Evolutionary conservation across 2,888 invertebrate genomes (phyloP).

Genomic region (Ophion ventricosus): DNA sequence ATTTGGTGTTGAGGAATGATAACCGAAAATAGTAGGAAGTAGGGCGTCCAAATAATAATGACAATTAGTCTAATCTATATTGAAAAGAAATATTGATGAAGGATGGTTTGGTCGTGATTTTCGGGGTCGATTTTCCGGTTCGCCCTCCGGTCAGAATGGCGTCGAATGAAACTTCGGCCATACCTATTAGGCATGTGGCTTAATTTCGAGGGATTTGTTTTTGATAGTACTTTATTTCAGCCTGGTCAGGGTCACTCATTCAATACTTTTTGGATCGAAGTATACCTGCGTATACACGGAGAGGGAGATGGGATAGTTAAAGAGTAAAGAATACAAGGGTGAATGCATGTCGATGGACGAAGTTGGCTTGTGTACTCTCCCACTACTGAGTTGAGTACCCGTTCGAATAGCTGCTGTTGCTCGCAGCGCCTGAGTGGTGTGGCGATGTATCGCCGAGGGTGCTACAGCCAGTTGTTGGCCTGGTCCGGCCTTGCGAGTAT

Average conservation of each 20-base stretch:
- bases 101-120: not conserved
- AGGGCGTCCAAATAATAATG: not conserved
- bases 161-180: not conserved
- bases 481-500: conserved; percentile 13
- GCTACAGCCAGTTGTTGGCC: conserved; percentile 8
- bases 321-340: not conserved
- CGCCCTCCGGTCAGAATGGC: not conserved
- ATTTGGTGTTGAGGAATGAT: not conserved
- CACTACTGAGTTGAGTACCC: conserved; percentile 2
- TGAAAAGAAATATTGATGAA: not conserved
- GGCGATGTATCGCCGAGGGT: conserved; percentile 35
- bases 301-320: not conserved
- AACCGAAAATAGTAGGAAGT: not conserved
- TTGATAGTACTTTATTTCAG: no score
- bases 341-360: conserved; percentile 12
- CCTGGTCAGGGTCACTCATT: no score
- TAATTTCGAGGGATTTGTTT: no score
- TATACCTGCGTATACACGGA: not conserved
- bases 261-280: not conserved
- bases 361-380: conserved; percentile 21
- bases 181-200: no score
- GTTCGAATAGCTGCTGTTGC: conserved; percentile 27
- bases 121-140: not conserved
- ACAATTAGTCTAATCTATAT: not conserved
- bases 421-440: conserved; percentile 14